Evolutionary conservation across 2,113 vertebrate species (phyloP).

Genomic region (Pelmatolapia mariae): DNA sequence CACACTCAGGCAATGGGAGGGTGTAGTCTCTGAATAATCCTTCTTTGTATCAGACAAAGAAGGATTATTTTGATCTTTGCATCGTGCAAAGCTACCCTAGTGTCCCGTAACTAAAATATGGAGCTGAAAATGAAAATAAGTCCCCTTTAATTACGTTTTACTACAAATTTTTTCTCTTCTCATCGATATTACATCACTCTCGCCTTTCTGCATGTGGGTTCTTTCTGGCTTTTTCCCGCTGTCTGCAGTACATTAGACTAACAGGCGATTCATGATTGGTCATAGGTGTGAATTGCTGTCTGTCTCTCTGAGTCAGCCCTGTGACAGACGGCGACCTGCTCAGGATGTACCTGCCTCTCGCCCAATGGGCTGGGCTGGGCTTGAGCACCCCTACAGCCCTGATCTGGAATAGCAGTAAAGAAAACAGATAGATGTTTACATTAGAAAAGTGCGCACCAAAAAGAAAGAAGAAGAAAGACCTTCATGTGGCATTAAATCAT

Average conservation of each 20-base stretch:
- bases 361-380: neutral
- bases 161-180: fast-evolving
- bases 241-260: neutral
- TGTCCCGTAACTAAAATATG: fast-evolving
- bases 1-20: neutral
- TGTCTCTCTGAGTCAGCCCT: neutral
- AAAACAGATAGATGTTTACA: neutral
- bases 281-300: neutral
- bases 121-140: neutral
- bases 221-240: neutral
- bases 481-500: neutral
- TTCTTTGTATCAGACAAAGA: neutral
- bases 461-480: neutral
- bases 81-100: neutral
- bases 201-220: neutral
- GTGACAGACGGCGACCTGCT: no score
- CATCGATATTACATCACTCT: neutral
- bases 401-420: neutral
- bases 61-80: neutral
- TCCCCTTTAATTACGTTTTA: neutral
- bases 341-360: neutral
- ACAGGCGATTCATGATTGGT: neutral
- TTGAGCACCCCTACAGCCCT: neutral
- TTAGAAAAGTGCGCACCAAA: neutral
- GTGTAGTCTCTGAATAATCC: fast-evolving